A percentile compares a stretch with the other conserved stretches of the same genome.
Evolutionary conservation across 2,888 invertebrate genomes (phyloP).

Genomic region (Aelia acuminata): DNA sequence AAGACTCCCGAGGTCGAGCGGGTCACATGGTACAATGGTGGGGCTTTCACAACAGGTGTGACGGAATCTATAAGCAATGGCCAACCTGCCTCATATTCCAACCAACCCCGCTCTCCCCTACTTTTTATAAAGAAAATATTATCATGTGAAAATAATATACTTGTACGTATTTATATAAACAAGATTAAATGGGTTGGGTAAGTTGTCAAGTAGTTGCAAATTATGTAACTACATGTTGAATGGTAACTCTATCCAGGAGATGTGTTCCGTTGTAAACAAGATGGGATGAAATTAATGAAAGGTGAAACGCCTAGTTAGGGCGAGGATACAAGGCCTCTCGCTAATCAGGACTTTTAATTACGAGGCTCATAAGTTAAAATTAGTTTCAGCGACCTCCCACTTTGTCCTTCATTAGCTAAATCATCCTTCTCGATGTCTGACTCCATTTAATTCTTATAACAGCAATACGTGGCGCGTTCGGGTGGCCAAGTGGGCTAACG

Average conservation of each 20-base stretch:
- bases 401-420: not conserved
- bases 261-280: not conserved
- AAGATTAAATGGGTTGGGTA: too few relatives aligned
- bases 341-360: constrained; percentile 41
- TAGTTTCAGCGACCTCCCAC: not conserved
- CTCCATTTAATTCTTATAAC: not conserved
- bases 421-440: not conserved
- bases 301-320: not conserved
- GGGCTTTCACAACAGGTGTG: too few relatives aligned
- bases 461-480: not conserved
- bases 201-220: not conserved
- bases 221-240: not conserved
- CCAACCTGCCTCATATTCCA: too few relatives aligned
- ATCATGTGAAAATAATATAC: too few relatives aligned
- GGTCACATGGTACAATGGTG: too few relatives aligned
- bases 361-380: constrained; percentile 47
- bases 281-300: constrained; percentile 20
- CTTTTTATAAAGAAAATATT: too few relatives aligned
- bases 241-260: not conserved
- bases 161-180: too few relatives aligned
- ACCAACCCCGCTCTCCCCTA: too few relatives aligned
- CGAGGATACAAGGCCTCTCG: not conserved
- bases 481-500: not conserved
- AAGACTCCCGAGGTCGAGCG: too few relatives aligned
- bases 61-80: too few relatives aligned